A percentile compares a stretch with the other conserved stretches of the same genome.
Evolutionary conservation across 2,113 vertebrate genomes (phyloP).

Genomic region (Labeo rohita): DNA sequence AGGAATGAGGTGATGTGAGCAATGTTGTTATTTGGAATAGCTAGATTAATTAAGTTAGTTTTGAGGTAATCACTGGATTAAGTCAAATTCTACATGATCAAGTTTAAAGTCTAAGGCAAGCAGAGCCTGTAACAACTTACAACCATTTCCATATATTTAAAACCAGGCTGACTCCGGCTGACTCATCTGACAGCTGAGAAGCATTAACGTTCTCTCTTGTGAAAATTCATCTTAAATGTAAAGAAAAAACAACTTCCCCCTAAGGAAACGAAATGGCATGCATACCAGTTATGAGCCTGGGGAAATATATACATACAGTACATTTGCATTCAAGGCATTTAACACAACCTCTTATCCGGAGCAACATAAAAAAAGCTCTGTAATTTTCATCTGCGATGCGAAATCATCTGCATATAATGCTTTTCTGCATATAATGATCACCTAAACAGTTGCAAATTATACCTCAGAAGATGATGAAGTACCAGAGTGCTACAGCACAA

Average conservation of each 20-base stretch:
- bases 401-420: conserved; percentile 42
- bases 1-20: neutral
- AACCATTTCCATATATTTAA: neutral
- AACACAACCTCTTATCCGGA: neutral
- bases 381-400: conserved; percentile 17
- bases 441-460: conserved; percentile 30
- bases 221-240: neutral
- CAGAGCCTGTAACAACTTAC: neutral
- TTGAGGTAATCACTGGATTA: neutral
- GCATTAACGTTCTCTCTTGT: neutral
- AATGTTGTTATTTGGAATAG: neutral
- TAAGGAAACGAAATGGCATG: neutral
- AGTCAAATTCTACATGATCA: neutral
- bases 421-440: conserved; percentile 22
- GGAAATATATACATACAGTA: neutral
- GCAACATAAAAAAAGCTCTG: neutral
- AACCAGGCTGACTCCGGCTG: neutral
- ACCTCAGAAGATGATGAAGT: neutral
- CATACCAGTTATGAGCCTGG: neutral
- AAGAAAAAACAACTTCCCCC: neutral
- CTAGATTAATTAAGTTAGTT: neutral
- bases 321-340: conserved; percentile 10
- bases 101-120: neutral
- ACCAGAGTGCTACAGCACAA: neutral
- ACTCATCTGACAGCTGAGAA: conserved; percentile 4